Conservation (phyloP, 2,113 vertebrate genomes). For the Lagopus muta region DNA sequence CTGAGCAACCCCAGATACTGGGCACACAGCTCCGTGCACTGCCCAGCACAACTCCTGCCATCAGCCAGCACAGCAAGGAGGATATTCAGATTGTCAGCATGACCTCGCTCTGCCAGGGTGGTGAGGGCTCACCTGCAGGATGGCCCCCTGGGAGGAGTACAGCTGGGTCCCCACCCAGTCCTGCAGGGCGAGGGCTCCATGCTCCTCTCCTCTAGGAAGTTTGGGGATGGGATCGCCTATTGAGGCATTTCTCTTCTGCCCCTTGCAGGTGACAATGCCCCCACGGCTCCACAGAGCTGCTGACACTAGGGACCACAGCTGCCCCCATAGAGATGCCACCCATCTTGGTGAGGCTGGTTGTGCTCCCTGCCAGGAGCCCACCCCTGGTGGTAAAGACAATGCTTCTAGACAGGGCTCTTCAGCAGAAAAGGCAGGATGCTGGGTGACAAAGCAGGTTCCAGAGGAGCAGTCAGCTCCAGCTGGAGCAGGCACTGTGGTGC, state of each 20-base stretch:
- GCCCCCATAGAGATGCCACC: background rate
- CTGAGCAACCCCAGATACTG: background rate
- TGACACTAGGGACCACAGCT: accelerated
- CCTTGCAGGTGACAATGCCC: background rate
- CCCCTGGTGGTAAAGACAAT: conserved; percentile 79
- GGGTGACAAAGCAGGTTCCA: accelerated
- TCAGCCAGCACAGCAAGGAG: conserved; percentile 60
- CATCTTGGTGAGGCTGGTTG: conserved; percentile 49
- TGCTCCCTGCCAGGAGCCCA: conserved; percentile 74
- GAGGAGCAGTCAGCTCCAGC: accelerated
- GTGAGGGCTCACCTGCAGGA: background rate
- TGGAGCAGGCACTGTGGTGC: accelerated
- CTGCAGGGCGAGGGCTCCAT: background rate
- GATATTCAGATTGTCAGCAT: conserved; percentile 81
- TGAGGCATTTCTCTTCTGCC: background rate
- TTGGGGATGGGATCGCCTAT: background rate
- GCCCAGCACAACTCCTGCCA: background rate
- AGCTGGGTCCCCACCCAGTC: background rate
- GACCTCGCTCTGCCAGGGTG: conserved; percentile 75
- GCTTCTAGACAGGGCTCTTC: conserved; percentile 79
- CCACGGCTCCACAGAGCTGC: background rate
- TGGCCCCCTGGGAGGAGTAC: background rate
- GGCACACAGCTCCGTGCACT: background rate
- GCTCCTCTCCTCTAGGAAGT: accelerated
- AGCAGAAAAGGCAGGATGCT: conserved; percentile 80